Evolutionary conservation across 1,140 invertebrate species (phyloP).

Genomic region (Procambarus clarkii): DNA sequence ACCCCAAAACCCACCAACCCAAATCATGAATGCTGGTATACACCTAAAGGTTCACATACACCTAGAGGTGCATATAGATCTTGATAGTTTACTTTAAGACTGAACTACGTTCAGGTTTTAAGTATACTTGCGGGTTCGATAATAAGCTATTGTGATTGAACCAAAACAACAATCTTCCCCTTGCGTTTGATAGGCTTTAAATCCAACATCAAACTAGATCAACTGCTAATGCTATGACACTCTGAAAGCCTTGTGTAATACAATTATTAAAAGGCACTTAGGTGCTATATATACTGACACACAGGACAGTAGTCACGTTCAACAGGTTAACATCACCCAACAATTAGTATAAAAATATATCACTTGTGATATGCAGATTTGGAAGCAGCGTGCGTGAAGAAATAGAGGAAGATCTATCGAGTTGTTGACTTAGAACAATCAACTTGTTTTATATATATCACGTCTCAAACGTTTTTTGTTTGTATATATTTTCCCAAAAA

Average conservation of each 20-base stretch:
- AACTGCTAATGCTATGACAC: background rate
- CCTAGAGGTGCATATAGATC: no score
- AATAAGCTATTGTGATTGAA: no score
- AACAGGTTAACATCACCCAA: background rate
- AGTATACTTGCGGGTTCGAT: no score
- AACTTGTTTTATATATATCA: background rate
- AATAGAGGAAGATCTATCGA: background rate
- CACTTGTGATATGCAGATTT: constrained; percentile 22
- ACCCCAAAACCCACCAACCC: no score
- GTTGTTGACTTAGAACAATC: background rate
- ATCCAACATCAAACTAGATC: no score
- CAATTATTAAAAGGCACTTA: background rate
- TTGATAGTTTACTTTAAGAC: no score
- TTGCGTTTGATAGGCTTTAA: no score
- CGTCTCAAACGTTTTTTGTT: background rate
- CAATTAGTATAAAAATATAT: constrained; percentile 37
- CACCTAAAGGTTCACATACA: no score
- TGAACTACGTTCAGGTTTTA: no score
- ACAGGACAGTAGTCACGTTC: background rate
- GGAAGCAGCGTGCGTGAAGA: constrained; percentile 22
- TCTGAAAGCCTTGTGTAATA: background rate
- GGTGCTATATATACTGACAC: background rate
- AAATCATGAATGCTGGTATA: no score
- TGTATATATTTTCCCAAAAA: background rate
- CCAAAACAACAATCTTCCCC: no score